Percentiles rank a stretch among this genome's conserved stretches.
Conservation (phyloP, 2,888 invertebrate genomes). For the Leptogaster cylindrica region DNA sequence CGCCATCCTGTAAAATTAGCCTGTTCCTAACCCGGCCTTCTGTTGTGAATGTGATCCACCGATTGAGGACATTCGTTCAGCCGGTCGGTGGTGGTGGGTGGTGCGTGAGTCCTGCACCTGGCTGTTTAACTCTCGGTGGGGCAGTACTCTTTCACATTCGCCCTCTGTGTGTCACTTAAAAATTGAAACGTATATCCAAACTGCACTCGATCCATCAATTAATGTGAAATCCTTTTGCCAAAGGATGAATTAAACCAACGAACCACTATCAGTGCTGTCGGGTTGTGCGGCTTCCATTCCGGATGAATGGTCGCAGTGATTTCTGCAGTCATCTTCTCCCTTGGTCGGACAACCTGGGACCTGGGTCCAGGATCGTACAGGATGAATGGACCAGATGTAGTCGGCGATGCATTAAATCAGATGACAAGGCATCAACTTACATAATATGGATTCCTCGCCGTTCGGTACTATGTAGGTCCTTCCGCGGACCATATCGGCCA, state of each 20-base stretch:
- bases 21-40: conserved; percentile 21
- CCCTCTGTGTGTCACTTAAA: conserved; percentile 25
- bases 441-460: not conserved
- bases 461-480: not conserved
- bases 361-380: conserved; percentile 2
- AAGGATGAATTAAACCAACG: conserved; percentile 1
- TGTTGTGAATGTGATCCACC: conserved; percentile 3
- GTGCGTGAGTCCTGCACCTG: conserved; percentile 22
- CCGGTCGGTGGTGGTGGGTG: too few relatives aligned
- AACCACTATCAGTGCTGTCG: not conserved
- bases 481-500: not conserved
- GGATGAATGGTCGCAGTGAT: not conserved
- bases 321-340: conserved; percentile 20
- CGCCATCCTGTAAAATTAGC: conserved; percentile 23
- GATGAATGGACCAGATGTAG: not conserved
- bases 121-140: conserved; percentile 1
- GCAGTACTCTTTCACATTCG: conserved; percentile 3
- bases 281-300: not conserved
- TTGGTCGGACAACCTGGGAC: not conserved
- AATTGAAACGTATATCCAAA: conserved; percentile 18
- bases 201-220: conserved; percentile 25
- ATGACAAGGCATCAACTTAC: not conserved
- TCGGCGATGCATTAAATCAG: conserved; percentile 14
- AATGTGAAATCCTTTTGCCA: conserved; percentile 12
- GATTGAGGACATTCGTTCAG: conserved; percentile 8